A percentile compares a stretch with the other conserved stretches of the same genome.
These are phyloP conservation scores for Actias luna DNA, from an alignment of 2,888 invertebrate species.

Conservation along the genomic window DNA sequence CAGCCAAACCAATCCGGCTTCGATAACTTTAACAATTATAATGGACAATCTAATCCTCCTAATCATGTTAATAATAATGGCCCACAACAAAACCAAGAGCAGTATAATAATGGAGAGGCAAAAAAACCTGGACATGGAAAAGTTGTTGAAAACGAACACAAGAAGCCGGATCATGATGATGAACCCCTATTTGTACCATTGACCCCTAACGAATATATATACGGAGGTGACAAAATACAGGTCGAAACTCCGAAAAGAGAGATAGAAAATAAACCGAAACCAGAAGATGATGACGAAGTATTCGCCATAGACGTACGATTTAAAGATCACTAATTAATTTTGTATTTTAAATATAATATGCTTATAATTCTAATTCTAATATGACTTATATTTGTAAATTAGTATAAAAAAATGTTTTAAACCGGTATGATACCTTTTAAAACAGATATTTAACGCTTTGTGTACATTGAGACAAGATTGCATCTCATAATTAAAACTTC, in stretches of 20 bases:
- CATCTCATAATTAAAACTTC: no score
- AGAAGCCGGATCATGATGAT: conserved; percentile 42
- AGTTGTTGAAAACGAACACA: conserved; percentile 34
- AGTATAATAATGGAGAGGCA: background rate
- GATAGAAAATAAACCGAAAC: conserved; percentile 40
- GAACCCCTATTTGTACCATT: conserved; percentile 60
- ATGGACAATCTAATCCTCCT: conserved; percentile 21
- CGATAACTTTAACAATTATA: conserved; percentile 17
- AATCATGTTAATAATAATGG: conserved; percentile 14
- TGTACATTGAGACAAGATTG: no score
- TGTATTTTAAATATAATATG: conserved; percentile 23
- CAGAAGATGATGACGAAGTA: conserved; percentile 51
- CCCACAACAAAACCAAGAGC: background rate
- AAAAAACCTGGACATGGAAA: conserved; percentile 4
- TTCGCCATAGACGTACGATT: conserved; percentile 60
- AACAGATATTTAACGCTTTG: no score
- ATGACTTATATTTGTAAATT: background rate
- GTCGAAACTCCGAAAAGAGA: conserved; percentile 63
- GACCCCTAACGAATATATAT: conserved; percentile 49
- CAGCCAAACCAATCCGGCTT: no score
- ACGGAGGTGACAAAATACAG: conserved; percentile 52
- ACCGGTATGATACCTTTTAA: no score
- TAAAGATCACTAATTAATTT: conserved; percentile 38
- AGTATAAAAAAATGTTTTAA: background rate
- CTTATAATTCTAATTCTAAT: background rate